Base-by-base conservation (phyloP, 2,888 invertebrate genomes). In the Mylabris sibirica region DNA sequence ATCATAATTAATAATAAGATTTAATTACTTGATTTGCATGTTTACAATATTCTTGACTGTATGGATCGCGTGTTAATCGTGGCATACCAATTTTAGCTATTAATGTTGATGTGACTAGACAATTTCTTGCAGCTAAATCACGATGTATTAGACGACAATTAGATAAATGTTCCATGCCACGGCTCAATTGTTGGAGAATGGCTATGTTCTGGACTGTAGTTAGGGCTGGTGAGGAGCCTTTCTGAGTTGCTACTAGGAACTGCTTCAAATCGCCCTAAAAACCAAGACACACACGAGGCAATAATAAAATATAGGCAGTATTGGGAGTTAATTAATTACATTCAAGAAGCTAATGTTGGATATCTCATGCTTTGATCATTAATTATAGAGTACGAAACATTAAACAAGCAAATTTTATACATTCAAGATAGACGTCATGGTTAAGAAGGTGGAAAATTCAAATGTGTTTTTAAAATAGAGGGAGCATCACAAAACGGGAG, bases 81-180 rank as follows among this genome's bases (percentile, higher is more conserved):
- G 93, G 91, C 84, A 91, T 88, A 1, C 96, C 93, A 67, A 98
- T 89, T 86, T 98, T 97, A 30, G 96, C 90, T 41, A 90, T 89
- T 35, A 97, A 88, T 74, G 90, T 90, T 22, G 94, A 93, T 0
- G 95, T 92, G 69, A 98, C 92, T 68, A 97, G 87, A 82, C 98
- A 95, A 86, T 98, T 98, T 17, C 98, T 90, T 0, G 97, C 93
- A 1, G 97, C 96, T 76, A 98, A 88, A 85, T 98, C 98, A 80
- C 92, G 91, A 84, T 97, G 97, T n/a, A 95, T 92, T 77, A 93
- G 88, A 59, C 97, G 87, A 77, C 90, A 86, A 78, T 92, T 87
- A 77, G 94, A 88, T 66, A 95, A 84, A 76, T 93, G 91, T 81
- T 95, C 94, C 90, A 95, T 90, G 35, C 92, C 98, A 2, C 90